A percentile compares a stretch with the other conserved stretches of the same genome.
These are phyloP conservation scores for Mizuhopecten yessoensis DNA, from an alignment of 1,140 invertebrate genomes.

Conservation along the genomic window DNA sequence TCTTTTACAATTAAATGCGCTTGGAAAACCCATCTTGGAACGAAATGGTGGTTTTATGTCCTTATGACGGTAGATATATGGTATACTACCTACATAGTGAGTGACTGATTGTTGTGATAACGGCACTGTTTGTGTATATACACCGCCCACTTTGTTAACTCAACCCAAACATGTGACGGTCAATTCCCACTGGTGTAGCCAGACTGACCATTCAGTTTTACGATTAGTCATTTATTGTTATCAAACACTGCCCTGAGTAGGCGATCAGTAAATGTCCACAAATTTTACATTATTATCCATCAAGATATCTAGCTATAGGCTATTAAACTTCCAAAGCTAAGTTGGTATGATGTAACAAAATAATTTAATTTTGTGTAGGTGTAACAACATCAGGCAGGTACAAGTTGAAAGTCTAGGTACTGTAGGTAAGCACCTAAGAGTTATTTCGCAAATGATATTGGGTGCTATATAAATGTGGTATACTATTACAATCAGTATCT, in stretches of 20 bases:
- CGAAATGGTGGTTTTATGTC: not conserved
- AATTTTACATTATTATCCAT: not conserved
- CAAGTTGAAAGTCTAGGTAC: too few species aligned
- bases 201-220: conserved; percentile 13
- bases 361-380: not conserved
- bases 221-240: conserved; percentile 34
- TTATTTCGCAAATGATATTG: too few species aligned
- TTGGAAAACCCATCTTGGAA: not conserved
- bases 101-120: not conserved
- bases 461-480: too few species aligned
- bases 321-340: not conserved
- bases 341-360: not conserved
- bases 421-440: too few species aligned
- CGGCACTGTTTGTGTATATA: not conserved
- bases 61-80: not conserved
- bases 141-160: not conserved
- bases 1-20: not conserved
- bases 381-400: not conserved
- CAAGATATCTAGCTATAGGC: not conserved
- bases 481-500: too few species aligned
- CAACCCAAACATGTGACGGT: not conserved
- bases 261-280: not conserved
- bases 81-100: too few species aligned
- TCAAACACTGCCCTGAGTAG: not conserved
- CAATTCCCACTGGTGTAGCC: not conserved